Percentiles rank a stretch among this genome's conserved stretches.
Evolutionary conservation across 2,797 vertebrate genomes (phyloP).

Genomic region (Enteromius radiatus): DNA sequence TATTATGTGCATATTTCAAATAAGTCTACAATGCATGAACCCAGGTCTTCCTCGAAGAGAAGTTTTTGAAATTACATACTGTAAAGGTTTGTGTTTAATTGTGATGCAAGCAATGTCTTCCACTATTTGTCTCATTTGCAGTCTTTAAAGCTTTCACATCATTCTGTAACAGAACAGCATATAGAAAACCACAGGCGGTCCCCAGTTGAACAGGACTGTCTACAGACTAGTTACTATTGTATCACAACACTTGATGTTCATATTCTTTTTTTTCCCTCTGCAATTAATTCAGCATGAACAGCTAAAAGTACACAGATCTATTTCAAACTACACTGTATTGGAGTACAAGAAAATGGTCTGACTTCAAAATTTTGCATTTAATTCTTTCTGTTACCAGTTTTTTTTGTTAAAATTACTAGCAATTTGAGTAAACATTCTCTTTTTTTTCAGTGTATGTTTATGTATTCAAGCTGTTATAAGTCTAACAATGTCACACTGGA

Average conservation of each 20-base stretch:
- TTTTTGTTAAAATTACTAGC: background rate
- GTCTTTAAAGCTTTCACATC: conserved; percentile 36
- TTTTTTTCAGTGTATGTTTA: background rate
- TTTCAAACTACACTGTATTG: background rate
- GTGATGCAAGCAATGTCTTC: conserved; percentile 2
- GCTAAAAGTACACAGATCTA: background rate
- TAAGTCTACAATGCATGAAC: conserved; percentile 36
- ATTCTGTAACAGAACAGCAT: conserved; percentile 19
- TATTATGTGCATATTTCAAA: conserved; percentile 42
- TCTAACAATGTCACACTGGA: background rate
- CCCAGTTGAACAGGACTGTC: conserved; percentile 24
- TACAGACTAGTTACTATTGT: background rate
- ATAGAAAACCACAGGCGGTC: background rate
- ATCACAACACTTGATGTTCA: background rate
- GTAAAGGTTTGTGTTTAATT: conserved; percentile 14
- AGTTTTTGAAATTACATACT: conserved; percentile 4
- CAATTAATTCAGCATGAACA: background rate
- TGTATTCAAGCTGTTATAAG: background rate
- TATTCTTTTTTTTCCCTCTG: background rate
- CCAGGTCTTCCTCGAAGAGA: conserved; percentile 27
- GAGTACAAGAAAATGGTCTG: background rate
- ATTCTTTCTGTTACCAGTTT: background rate
- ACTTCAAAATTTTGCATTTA: background rate
- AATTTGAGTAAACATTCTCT: background rate
- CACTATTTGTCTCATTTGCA: conserved; percentile 45